phyloP scores from a whole-genome alignment of 2,888 invertebrate genomes.

The Eremobia ochroleuca region DNA sequence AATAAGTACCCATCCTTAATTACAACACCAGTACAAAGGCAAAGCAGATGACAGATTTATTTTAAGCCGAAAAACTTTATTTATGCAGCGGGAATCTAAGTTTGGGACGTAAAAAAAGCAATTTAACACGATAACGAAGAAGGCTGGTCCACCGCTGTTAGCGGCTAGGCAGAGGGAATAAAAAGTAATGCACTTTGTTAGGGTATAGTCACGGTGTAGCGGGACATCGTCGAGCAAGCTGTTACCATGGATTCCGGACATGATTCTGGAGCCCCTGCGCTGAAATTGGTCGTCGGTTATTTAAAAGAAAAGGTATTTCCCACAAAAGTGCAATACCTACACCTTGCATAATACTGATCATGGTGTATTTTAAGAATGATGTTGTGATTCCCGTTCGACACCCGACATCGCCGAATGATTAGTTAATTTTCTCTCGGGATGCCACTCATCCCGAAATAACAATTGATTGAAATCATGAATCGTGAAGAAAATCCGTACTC shows the following conservation, averaged over 20 bases:
- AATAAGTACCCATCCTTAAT: no score
- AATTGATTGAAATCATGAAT: not conserved
- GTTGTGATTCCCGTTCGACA: not conserved
- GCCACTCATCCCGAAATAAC: not conserved
- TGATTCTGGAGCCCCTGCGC: no score
- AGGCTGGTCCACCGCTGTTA: not conserved
- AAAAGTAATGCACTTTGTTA: not conserved
- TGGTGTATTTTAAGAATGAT: not conserved
- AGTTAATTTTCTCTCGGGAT: not conserved
- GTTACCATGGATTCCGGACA: no score
- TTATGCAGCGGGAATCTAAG: slow-evolving; percentile 49
- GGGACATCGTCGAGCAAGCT: no score
- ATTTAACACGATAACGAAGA: slow-evolving; percentile 24
- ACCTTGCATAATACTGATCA: not conserved
- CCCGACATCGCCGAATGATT: not conserved
- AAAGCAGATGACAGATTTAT: slow-evolving; percentile 48
- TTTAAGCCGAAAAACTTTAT: slow-evolving; percentile 42
- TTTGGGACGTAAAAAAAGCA: slow-evolving; percentile 52
- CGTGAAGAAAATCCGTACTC: not conserved
- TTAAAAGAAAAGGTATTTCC: no score
- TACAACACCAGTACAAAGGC: no score
- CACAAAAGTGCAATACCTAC: no score
- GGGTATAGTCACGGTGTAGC: not conserved
- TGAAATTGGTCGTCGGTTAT: no score
- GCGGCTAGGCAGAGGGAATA: not conserved